Evolutionary conservation across 1,140 invertebrate genomes (phyloP), one percentile per base, ranked within the genome.

Genomic region (Drosophila lacertosa): DNA sequence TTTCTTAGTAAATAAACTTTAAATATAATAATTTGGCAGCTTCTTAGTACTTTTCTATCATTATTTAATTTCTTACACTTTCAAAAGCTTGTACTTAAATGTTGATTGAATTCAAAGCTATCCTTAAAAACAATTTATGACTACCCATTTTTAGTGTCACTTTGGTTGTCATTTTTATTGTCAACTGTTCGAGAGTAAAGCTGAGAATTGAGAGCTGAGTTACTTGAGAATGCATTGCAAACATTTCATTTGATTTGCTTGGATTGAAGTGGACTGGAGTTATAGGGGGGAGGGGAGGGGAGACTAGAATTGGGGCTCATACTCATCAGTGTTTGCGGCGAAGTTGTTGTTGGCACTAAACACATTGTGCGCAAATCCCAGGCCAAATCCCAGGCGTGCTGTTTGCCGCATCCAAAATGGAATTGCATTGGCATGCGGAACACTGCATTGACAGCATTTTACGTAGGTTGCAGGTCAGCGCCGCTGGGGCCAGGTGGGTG

Each of bases 371-470:
- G 63, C 80, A 88, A 84, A 77, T 86, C 80, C 77, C 82, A 70
- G 57, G 37, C 35, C 64, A 76, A 84, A 86, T 86, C 77, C 82
- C 82, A 53, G 72, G 40, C 71, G 80, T 83, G 71, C 75, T 76
- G 72, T 71, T 71, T 70, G 77, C 24, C 48, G 63, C 69, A 77
- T 54, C 22, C 58, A 51, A 70, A 74, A 64, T 73, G 64, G 69
- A 62, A 58, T 71, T 72, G 72, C 80, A 80, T 80, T 63, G 73
- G 77, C 77, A 75, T 73, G 55, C 62, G 74, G 32, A 80, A 77
- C n/a, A n/a, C 60, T 81, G 80, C 80, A 84, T 80, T 80, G 77
- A 88, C 82, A 88, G 80, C 82, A 88, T 70, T 86, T 88, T 81
- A 80, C 69, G 73, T 81, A 80, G 64, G 73, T 65, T 40, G 72